These are phyloP conservation scores for Alligator mississippiensis DNA, from an alignment of 2,113 vertebrate species.

Conservation along the genomic window DNA sequence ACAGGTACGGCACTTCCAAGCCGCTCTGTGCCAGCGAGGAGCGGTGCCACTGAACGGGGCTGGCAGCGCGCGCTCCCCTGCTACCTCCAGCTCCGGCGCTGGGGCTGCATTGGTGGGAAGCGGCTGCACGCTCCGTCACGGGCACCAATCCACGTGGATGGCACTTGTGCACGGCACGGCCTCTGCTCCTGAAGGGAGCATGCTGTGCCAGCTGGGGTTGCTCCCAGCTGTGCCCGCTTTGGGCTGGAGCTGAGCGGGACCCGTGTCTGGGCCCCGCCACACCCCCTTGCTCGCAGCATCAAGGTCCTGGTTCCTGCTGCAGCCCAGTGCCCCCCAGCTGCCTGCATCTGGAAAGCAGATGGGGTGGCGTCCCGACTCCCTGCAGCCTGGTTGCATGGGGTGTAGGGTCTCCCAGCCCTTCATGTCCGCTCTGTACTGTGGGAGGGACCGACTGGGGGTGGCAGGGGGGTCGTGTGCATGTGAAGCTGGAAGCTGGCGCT, in stretches of 20 bases:
- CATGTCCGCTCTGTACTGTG: neutral
- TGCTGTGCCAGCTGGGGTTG: too few relatives aligned
- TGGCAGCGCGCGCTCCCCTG: neutral
- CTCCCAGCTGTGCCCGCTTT: too few relatives aligned
- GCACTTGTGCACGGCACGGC: neutral
- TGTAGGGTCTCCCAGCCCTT: neutral
- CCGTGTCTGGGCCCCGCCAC: neutral
- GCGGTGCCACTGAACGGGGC: neutral
- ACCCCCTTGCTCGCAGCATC: neutral
- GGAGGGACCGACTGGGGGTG: neutral
- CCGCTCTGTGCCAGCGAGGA: fast-evolving
- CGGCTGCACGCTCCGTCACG: fast-evolving
- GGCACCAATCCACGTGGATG: neutral
- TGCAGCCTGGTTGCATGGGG: constrained; percentile 20
- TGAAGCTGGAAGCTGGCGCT: neutral
- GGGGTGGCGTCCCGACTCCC: neutral
- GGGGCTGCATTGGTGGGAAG: neutral
- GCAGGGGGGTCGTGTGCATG: neutral
- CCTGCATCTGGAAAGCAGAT: constrained; percentile 66
- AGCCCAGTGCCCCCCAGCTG: neutral
- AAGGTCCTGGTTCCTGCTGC: fast-evolving
- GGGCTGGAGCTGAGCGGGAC: neutral
- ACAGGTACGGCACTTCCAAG: constrained; percentile 78
- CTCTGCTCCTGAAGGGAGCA: neutral
- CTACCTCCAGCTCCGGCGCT: fast-evolving